phyloP scores from a whole-genome alignment of 37 sponge, comb jelly and placozoan genomes.

The Ephydatia muelleri region DNA sequence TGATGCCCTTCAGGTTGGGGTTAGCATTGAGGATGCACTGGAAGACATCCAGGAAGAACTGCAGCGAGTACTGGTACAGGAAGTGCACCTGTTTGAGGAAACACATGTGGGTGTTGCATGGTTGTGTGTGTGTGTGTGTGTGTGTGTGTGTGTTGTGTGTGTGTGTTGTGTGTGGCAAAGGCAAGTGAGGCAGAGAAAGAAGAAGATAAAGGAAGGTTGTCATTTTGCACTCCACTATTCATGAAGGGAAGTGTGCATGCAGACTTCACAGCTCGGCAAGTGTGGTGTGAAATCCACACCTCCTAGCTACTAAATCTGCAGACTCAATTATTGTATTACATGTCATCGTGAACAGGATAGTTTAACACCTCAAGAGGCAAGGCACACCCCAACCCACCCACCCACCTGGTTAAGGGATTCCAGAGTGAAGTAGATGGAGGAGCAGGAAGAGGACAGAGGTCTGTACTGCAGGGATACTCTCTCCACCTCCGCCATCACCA shows the following conservation, averaged over 20 bases:
- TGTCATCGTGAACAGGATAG: background rate
- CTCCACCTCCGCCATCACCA: constrained; percentile 97
- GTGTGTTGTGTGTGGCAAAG: no score
- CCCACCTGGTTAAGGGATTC: constrained; percentile 88
- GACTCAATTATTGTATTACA: no score
- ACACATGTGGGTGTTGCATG: no score
- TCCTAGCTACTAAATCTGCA: no score
- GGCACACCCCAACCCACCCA: background rate
- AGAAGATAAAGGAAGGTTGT: background rate
- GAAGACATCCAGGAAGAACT: constrained; percentile 97
- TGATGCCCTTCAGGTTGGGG: constrained; percentile 72
- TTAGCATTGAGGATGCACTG: constrained; percentile 74
- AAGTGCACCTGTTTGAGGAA: constrained; percentile 77
- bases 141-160: no score
- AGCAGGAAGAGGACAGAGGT: constrained; percentile 91
- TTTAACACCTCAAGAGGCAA: background rate
- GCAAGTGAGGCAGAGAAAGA: background rate
- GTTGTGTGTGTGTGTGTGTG: no score
- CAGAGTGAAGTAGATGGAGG: constrained; percentile 93
- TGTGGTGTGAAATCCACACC: background rate
- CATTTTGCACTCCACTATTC: background rate
- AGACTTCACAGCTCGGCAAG: background rate
- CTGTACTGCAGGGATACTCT: constrained; percentile 89
- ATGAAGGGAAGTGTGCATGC: background rate
- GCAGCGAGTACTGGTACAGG: constrained; percentile 95